Evolutionary conservation across 2,888 invertebrate species (phyloP), one percentile per base, ranked within the genome.

Genomic region (Archips xylosteana): DNA sequence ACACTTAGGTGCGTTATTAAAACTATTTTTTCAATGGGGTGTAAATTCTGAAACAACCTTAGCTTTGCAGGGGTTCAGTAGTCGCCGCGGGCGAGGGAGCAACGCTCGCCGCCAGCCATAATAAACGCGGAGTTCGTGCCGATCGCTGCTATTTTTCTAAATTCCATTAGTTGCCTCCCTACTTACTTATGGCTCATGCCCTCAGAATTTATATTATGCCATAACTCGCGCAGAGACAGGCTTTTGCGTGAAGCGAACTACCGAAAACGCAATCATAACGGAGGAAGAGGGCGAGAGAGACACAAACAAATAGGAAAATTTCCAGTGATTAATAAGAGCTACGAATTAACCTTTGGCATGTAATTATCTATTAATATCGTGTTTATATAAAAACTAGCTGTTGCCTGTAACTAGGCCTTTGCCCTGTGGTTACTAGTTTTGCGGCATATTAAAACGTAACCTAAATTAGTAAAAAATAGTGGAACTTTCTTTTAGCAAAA

Each of bases 61-160:
- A 47, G 71, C 36, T 8, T 63, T 64, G 59, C 64, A 64, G 64
- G 71, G 71, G 64, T 60, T 64, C 64, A 71, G 49, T 15, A 64
- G 64, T 64, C 59, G 65, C 59, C 15, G 57, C 57, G 54, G 62
- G 59, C 57, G 47, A 42, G 54, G 62, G 72, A 61, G 54, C 68
- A 73, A 69, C 47, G 73, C 36, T 68, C 67, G 47, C 63, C 39
- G 65, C 65, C 62, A 57, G 57, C 59, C 47, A 39, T 68, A 63
- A 63, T 47, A 63, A 63, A 68, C 63, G 39, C n/a, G 39, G 32
- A 54, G 36, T 8, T 59, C 32, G 36, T 59, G 68, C 59, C 15
- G 57, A 13, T 32, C n/a, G 45, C 49, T 57, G 49, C 36, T 63
- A 57, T 67, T 72, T 72, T 61, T 45, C 66, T 54, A 54, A 62